Evolutionary conservation across 2,888 invertebrate species (phyloP), one percentile per base, ranked within the genome.

Genomic region (Folsomia candida): DNA sequence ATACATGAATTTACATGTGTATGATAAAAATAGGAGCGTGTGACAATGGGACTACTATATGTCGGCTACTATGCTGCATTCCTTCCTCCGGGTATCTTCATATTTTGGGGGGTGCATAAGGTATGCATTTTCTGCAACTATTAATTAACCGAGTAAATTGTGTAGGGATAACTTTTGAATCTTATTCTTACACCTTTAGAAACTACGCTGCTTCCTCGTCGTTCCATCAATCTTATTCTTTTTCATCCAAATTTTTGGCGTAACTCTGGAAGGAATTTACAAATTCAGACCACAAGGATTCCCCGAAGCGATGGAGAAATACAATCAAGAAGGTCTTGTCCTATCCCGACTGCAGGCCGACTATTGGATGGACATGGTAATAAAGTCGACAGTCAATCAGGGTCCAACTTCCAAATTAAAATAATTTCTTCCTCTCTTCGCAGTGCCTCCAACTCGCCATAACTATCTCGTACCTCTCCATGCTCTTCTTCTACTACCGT

Each of bases 61-160:
- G 72, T 75, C 51, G 72, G 66, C n/a, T 75, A 75, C 62, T 75
- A 70, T 62, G 69, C 73, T 3, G 69, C 71, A n/a, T 72, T 73
- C 67, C 69, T 75, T 54, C 75, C 75, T 62, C 75, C 75, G 47
- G 72, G 72, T 20, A 69, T 72, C 24, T 73, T 75, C 65, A 73
- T 75, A 25, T 73, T 75, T 64, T 73, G 71, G 71, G 75, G 75
- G 67, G 72, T 75, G 67, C 73, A 75, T 60, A 75, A 75, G 71
- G 75, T 75, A 74, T 14, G 37, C n/a, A n/a, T 54, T n/a, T 6
- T 4, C 20, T 27, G n/a, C n/a, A n/a, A n/a, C n/a, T 27, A 60
- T 60, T 14, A 18, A 62, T n/a, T n/a, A n/a, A n/a, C n/a, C n/a
- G n/a, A n/a, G n/a, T n/a, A n/a, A n/a, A n/a, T n/a, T n/a, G 14